Base-by-base conservation (phyloP, 2,113 vertebrate species). In the Tetraodon nigroviridis region DNA sequence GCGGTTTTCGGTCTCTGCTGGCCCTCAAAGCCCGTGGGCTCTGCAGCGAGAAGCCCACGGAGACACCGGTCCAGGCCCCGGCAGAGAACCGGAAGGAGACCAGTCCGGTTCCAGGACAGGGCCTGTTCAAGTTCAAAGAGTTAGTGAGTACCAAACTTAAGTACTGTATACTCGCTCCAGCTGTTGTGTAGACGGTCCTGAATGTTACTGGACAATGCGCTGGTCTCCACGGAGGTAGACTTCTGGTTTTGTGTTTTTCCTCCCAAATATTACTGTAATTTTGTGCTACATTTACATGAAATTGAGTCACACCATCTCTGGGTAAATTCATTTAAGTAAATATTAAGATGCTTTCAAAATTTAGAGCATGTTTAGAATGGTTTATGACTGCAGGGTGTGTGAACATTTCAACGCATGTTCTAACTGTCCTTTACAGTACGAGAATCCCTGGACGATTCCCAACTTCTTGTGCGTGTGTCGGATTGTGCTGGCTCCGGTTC, bases 361-460 rank as follows among this genome's bases (percentile, higher is more conserved):
- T 44, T 5, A 44, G 42, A 17, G 42, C 42, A 44, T 2, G 5
- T 17, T 17, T 17, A 44, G 13, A 44, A 16, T 44, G 13, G 4
- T 16, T 17, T n/a, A 48, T 48, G 5, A 17, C 46, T 18, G 3
- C 46, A 48, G 8, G 18, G 6, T 47, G 18, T 47, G 45, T 47
- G 45, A n/a, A 47, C 6, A 44, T 17, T 17, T 18, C 3, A 7
- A 18, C 17, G 2, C 6, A 7, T 48, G 2, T 48, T n/a, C 18
- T 19, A n/a, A 11, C n/a, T 22, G 10, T 64, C 74, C 51, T 27
- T 15, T 32, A 18, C 79, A 98, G 96, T 95, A 98, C 83, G 97
- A 99, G 87, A 99, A 99, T 77, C 97, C 97, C 0, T 99, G 97
- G 97, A 99, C 97, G 1, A 88, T 99, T 76, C 97, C 97, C 22